Base-by-base conservation (phyloP, 2,797 vertebrate species). In the Sebastes umbrosus region DNA sequence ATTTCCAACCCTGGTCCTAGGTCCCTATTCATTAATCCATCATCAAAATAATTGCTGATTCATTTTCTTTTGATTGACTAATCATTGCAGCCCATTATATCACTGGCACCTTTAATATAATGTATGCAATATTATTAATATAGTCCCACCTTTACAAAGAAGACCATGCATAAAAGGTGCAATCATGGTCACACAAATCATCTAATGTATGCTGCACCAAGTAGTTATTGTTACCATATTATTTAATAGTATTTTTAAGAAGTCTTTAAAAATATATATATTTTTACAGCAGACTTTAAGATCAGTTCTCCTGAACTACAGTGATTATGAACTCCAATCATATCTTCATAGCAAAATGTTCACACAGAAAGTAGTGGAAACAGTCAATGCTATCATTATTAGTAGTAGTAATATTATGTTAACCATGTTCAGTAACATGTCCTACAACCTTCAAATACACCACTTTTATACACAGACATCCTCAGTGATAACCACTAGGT, bases 21-120 rank as follows among this genome's bases (percentile, higher is more conserved):
- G 3, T 57, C 54, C 22, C 22, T 24, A 55, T 55, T 55, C 54
- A 54, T 54, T 55, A 55, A 55, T 55, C 22, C 0, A 55, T 55
- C 12, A 55, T 6, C 22, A 13, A 55, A 55, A 55, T 3, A 55
- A 55, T 24, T 13, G 22, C 5, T 22, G 52, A 54, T 54, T 1
- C 0, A 22, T 54, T 22, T 54, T 54, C n/a, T 43, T 22, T 22
- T 5, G 10, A 54, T 54, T 22, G n/a, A 54, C 11, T 55, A 24
- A 2, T 55, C 1, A 0, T 55, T 55, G 52, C 10, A 55, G 1
- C 52, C n/a, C 1, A 22, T 0, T 6, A 55, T 55, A 1, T 2
- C n/a, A 54, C 52, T 54, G 0, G n/a, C 2, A 57, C 54, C 22
- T 57, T 24, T 3, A 24, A 1, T 13, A 24, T 55, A 1, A 55